A percentile compares a stretch with the other conserved stretches of the same genome.
These are phyloP conservation scores for Cheiracanthium punctorium DNA, from an alignment of 2,888 invertebrate genomes.

Conservation along the genomic window DNA sequence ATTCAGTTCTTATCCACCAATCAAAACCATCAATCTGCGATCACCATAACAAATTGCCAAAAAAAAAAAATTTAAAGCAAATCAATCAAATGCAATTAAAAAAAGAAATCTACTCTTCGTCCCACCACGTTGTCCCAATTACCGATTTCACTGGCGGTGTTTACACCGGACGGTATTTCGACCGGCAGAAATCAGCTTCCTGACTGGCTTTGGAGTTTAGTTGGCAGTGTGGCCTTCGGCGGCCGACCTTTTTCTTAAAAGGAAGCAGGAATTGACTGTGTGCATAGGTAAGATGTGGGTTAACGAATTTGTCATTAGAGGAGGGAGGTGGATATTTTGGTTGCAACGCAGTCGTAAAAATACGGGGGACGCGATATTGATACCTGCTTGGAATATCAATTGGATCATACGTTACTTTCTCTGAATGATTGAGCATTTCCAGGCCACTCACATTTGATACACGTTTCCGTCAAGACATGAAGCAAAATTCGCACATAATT, in stretches of 20 bases:
- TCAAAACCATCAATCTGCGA: no score
- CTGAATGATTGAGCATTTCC: background rate
- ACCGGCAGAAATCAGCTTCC: background rate
- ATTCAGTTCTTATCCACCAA: no score
- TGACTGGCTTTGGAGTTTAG: constrained; percentile 5
- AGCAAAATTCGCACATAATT: no score
- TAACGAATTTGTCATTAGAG: constrained; percentile 59
- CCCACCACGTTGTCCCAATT: background rate
- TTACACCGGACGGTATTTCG: background rate
- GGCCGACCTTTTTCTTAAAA: constrained; percentile 2
- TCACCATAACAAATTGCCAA: no score
- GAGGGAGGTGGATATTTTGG: constrained; percentile 31
- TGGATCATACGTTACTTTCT: background rate
- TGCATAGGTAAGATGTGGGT: constrained; percentile 66
- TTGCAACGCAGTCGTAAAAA: background rate
- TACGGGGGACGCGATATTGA: background rate
- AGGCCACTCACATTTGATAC: no score
- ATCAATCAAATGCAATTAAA: no score
- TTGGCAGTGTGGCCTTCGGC: constrained; percentile 26
- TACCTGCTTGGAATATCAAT: background rate
- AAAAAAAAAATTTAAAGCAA: no score
- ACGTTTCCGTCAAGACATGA: no score
- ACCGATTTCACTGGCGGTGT: no score
- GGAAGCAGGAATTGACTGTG: constrained; percentile 50
- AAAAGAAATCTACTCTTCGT: background rate